Base-by-base conservation (phyloP, 2,888 invertebrate species). In the Venustoraphidia nigricollis region DNA sequence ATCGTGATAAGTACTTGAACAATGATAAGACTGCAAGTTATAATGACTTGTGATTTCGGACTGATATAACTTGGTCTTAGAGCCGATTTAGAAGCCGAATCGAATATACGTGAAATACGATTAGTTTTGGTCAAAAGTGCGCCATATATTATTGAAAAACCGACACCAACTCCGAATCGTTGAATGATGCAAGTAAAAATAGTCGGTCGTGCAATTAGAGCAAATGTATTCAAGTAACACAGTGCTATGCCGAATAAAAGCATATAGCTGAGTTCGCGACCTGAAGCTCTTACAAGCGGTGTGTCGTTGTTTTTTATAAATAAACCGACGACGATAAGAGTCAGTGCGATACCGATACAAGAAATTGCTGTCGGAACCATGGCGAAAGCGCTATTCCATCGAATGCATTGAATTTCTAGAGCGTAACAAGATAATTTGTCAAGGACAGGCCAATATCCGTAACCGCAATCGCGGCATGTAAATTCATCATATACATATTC, bases 81-180 rank as follows among this genome's bases (percentile, higher is more conserved):
- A 1, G 81, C 80, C 10, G 79, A 77, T 57, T 70, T 69, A 34
- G 75, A 69, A 11, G 79, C 78, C 41, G 75, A 73, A 58, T 76
- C 73, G 62, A 80, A 80, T 56, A 80, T 80, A 53, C 79, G 61
- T 5, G 77, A 74, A 50, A 73, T 73, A 50, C 80, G 64, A 59
- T 79, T 81, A 38, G 79, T 81, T 64, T 81, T 81, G 17, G 79
- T 79, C 36, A 81, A 65, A 41, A 81, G 65, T 1, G 80, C 76
- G 10, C 77, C 75, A 60, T 81, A 81, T 45, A 79, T 76, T 44
- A 79, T 69, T 49, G 75, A 72, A 54, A 81, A 75, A 27, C 81
- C 80, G 36, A 81, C 74, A 2, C 81, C 79, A 9, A 82, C 77
- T 9, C 78, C 70, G 53, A 79, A 77, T 47, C 82, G 68, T 52